Evolutionary conservation across 64 coral and sea anemone species (phyloP).

Genomic region (Actinia equina): DNA sequence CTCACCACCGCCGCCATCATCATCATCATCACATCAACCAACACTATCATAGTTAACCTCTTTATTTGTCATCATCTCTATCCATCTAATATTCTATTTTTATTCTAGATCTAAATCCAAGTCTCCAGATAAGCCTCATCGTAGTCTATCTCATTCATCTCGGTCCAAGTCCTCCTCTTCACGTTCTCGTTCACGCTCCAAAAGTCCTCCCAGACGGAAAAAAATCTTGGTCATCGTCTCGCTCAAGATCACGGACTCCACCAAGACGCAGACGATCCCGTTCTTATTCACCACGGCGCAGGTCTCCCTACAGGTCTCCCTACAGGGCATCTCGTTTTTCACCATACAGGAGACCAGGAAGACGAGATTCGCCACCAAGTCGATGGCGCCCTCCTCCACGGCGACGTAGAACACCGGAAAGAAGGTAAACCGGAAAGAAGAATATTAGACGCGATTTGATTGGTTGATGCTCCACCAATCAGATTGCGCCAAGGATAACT

Average conservation of each 20-base stretch:
- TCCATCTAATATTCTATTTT: not conserved
- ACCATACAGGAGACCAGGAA: slow-evolving; percentile 44
- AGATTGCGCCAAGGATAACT: not conserved
- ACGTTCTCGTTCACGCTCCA: slow-evolving; percentile 29
- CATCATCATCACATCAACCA: not conserved
- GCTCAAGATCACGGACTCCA: slow-evolving; percentile 66
- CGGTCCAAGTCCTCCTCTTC: slow-evolving; percentile 46
- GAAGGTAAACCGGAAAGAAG: not conserved
- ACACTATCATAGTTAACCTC: not conserved
- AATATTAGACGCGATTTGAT: not conserved
- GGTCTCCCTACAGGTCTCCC: slow-evolving; percentile 48
- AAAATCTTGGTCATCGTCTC: slow-evolving; percentile 54
- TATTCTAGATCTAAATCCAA: not conserved
- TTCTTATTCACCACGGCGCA: slow-evolving; percentile 75
- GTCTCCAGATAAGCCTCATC: not conserved
- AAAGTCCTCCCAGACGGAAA: slow-evolving; percentile 4
- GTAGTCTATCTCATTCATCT: slow-evolving; percentile 57
- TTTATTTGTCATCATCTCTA: not conserved
- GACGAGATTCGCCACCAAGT: slow-evolving; percentile 43
- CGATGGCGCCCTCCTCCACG: slow-evolving; percentile 53
- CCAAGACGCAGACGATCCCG: slow-evolving; percentile 68
- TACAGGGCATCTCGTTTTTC: slow-evolving; percentile 26
- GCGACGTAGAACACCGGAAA: slow-evolving; percentile 23
- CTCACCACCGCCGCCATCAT: not conserved
- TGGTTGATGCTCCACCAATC: not conserved